Evolutionary conservation across 2,797 vertebrate genomes (phyloP), one percentile per base, ranked within the genome.

Genomic region (Cyclopterus lumpus): DNA sequence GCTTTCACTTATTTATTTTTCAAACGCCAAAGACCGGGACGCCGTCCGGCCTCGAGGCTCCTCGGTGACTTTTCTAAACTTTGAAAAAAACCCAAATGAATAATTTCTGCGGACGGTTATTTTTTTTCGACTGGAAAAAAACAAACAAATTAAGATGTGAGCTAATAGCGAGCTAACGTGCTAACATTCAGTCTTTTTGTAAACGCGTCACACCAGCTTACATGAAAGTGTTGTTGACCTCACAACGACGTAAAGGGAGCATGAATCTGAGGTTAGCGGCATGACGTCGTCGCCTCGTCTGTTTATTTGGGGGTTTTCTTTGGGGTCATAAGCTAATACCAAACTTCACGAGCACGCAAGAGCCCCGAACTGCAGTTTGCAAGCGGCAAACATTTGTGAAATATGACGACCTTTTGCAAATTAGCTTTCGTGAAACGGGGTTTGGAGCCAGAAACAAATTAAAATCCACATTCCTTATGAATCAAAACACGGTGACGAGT

Each of bases 1-100:
- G 11, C 11, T 63, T 22, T 67, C 24, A 40, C 14, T 34, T 34
- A 8, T 34, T 8, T 34, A 34, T 40, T 60, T 49, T 7, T 48
- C n/a, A 14, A 46, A 20, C 18, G 6, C 20, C 20, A 34, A 34
- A 18, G n/a, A 14, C 12, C 24, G 6, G 20, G 28, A 62, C 44
- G 66, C 28, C 51, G n/a, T 34, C 32, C 6, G 34, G 36, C 53
- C 24, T 8, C 67, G 83, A 74, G 86, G 38, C 65, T 75, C 24
- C 32, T 49, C 28, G 10, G n/a, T 18, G 22, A 20, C 54, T 60
- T 26, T 46, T 32, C 1, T 11, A 36, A 5, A 36, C 24, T 34
- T 6, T 34, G 34, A 34, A 34, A 34, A n/a, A 6, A 40, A 38
- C 18, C 12, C 8, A 15, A 34, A 28, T 26, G 0, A 10, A 36